Evolutionary conservation across 2,113 vertebrate genomes (phyloP).

Genomic region (Cygnus buccinator): DNA sequence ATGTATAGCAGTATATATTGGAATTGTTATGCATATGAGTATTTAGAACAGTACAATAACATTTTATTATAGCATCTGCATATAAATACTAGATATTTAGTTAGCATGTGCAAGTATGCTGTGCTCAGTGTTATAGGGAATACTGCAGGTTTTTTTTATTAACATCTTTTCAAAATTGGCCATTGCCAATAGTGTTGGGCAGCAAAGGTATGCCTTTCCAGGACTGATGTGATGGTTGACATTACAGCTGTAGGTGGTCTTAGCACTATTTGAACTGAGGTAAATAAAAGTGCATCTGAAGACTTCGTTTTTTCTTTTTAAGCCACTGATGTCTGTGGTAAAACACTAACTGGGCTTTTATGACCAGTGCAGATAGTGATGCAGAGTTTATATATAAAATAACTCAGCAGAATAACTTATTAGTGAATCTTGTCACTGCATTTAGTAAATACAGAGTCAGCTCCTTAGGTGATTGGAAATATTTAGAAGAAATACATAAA

Average conservation of each 20-base stretch:
- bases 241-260: neutral
- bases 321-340: neutral
- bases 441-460: neutral
- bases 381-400: neutral
- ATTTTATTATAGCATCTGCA: neutral
- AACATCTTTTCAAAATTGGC: neutral
- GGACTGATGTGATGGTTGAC: neutral
- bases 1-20: neutral
- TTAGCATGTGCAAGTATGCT: neutral
- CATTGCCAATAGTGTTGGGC: neutral
- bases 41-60: neutral
- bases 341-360: neutral
- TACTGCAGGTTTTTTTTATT: neutral
- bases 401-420: slow-evolving; percentile 19
- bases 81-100: neutral
- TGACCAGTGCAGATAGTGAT: neutral
- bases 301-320: neutral
- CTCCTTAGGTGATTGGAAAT: neutral
- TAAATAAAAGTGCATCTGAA: neutral
- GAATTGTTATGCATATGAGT: neutral
- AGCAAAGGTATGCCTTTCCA: neutral
- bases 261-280: neutral
- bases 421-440: neutral
- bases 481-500: neutral
- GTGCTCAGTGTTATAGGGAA: neutral